Evolutionary conservation across 2,113 vertebrate genomes (phyloP), one percentile per base, ranked within the genome.

Genomic region (Opisthocomus hoazin): DNA sequence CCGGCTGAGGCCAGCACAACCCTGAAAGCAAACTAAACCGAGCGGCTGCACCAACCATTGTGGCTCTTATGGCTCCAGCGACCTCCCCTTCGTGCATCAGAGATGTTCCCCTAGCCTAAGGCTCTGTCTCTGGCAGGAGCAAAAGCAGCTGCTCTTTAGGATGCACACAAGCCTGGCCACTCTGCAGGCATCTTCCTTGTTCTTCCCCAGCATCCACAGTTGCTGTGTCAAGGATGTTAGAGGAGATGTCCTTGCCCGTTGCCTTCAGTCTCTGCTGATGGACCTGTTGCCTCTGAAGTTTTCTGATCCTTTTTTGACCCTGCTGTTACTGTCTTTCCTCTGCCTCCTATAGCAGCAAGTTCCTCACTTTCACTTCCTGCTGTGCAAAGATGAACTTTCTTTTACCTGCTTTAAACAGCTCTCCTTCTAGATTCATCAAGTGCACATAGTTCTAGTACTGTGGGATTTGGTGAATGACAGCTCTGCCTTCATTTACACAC

Each of bases 361-460:
- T 69, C 63, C 36, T n/a, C 60, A 3, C 32, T 60, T 71, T 45
- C 39, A 20, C 23, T 61, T 53, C 60, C 53, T 9, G 9, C 48
- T 36, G 60, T 1, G 2, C 6, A 34, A 84, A 37, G 53, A 68
- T 24, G 32, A 71, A 15, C 65, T 45, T 57, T 18, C 14, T 60
- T 36, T 78, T 17, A 43, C 29, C 60, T 22, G 39, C 73, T 46
- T 68, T 8, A 21, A 24, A 24, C 46, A 8, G 6, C 36, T 24
- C 60, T 36, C 54, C 82, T 50, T 6, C 54, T 12, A 58, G 12
- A 46, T 24, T 6, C 64, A 48, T 9, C 30, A 9, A 32, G 66
- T 3, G 2, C 46, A 9, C 24, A 0, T 2, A 6, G 4, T n/a
- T 29, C 20, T 11, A 27, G n/a, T 23, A 11, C 48, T 13, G 41